These are phyloP conservation scores for Galerucella nymphaeae DNA, from an alignment of 2,888 invertebrate species.

Conservation along the genomic window DNA sequence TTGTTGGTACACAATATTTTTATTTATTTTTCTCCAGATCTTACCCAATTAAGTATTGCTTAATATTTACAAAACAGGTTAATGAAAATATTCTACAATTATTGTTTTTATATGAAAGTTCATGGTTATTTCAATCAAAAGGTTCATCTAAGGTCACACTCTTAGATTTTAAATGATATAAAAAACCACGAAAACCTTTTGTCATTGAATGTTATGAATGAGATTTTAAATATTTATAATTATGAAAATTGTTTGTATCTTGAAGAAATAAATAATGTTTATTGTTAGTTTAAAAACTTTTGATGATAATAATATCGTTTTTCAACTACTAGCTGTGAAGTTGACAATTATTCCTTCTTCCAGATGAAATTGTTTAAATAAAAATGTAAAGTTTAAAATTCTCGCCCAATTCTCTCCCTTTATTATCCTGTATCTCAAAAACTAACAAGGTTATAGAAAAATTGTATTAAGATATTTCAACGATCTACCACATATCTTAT, in stretches of 20 bases:
- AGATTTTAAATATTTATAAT: not conserved
- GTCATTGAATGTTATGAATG: not conserved
- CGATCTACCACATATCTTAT: too few relatives aligned
- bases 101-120: constrained; percentile 7
- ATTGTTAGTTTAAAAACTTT: too few relatives aligned
- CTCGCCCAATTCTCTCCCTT: too few relatives aligned
- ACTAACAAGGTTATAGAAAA: too few relatives aligned
- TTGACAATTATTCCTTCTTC: too few relatives aligned
- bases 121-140: not conserved
- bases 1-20: too few relatives aligned
- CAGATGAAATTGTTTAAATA: too few relatives aligned
- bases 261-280: not conserved
- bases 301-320: too few relatives aligned
- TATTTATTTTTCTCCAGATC: not conserved
- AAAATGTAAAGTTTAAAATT: too few relatives aligned
- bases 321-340: too few relatives aligned
- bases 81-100: constrained; percentile 16
- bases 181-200: not conserved
- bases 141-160: constrained; percentile 7
- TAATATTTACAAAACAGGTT: constrained; percentile 12
- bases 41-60: not conserved
- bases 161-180: not conserved
- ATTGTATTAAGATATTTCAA: too few relatives aligned
- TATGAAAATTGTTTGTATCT: not conserved
- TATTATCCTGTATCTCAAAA: too few relatives aligned